Evolutionary conservation across 1,140 invertebrate genomes (phyloP).

Genomic region (Halictus rubicundus): DNA sequence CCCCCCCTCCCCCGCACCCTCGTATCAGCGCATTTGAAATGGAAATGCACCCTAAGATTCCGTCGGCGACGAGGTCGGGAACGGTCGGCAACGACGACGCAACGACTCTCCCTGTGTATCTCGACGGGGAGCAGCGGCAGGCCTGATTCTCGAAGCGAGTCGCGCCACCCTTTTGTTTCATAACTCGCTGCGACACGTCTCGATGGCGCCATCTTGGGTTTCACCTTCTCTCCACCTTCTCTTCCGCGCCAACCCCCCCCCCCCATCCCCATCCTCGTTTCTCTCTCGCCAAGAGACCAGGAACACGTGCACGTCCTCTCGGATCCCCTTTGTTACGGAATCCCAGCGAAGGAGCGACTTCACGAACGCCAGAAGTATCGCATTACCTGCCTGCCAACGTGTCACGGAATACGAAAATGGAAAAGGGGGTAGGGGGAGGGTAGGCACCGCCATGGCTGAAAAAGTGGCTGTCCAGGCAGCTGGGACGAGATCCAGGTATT

Average conservation of each 20-base stretch:
- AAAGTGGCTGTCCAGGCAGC: neutral
- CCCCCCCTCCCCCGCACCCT: conserved; percentile 22
- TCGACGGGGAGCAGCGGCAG: neutral
- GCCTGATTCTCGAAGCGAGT: neutral
- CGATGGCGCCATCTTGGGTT: conserved; percentile 62
- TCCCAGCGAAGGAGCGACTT: conserved; percentile 30
- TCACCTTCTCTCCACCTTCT: conserved; percentile 27
- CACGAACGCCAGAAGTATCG: conserved; percentile 61
- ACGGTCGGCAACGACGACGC: neutral
- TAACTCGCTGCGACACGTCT: conserved; percentile 63
- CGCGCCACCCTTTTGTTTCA: conserved; percentile 58
- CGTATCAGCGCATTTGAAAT: conserved; percentile 69
- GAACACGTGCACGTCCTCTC: conserved; percentile 12
- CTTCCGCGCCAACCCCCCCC: neutral
- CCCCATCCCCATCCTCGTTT: too few relatives aligned
- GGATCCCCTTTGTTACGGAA: conserved; percentile 35
- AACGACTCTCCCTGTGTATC: neutral
- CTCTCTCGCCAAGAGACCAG: too few relatives aligned
- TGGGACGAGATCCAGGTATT: neutral
- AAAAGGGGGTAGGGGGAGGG: neutral
- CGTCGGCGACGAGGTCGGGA: neutral
- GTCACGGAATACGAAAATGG: conserved; percentile 11
- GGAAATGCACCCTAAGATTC: conserved; percentile 70
- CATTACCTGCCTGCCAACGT: conserved; percentile 53
- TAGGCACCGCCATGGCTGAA: neutral